Evolutionary conservation across 2,113 vertebrate species (phyloP).

Genomic region (Chionodraco myersi): DNA sequence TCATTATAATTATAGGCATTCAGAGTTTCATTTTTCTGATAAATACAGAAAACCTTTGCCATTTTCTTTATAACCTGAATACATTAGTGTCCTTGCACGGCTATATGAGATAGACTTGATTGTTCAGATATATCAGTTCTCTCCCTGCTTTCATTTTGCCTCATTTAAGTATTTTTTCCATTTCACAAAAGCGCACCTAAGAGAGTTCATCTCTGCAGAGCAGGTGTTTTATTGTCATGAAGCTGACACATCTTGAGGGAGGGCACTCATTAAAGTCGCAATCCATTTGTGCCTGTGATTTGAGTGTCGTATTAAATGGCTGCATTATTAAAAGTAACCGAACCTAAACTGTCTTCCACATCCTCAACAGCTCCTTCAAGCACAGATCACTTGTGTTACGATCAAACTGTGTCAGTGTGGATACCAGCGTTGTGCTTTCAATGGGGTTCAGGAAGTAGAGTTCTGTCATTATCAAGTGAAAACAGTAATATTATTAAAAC

Average conservation of each 20-base stretch:
- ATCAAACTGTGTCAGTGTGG: constrained; percentile 37
- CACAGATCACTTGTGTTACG: constrained; percentile 42
- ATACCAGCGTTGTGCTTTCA: constrained; percentile 17
- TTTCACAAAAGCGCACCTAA: constrained; percentile 30
- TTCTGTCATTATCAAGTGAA: constrained; percentile 17
- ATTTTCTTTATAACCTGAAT: background rate
- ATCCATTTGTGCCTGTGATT: constrained; percentile 58
- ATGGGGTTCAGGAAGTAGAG: constrained; percentile 5
- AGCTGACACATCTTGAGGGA: constrained; percentile 48
- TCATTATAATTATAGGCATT: background rate
- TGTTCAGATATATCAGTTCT: constrained; percentile 31
- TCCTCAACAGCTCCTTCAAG: constrained; percentile 40
- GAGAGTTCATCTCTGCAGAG: constrained; percentile 45
- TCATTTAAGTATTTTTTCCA: constrained; percentile 24
- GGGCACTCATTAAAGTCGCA: constrained; percentile 63
- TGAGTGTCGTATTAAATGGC: constrained; percentile 62
- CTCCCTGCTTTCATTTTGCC: background rate
- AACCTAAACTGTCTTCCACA: constrained; percentile 50
- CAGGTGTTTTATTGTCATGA: constrained; percentile 61
- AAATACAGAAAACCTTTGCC: background rate
- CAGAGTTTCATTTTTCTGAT: background rate
- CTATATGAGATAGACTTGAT: constrained; percentile 32
- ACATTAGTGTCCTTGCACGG: background rate
- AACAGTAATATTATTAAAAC: constrained; percentile 13
- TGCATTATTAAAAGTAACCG: constrained; percentile 70